A percentile compares a stretch with the other conserved stretches of the same genome.
These are phyloP conservation scores for Trichosurus vulpecula DNA, from an alignment of 2,797 vertebrate genomes.

Conservation along the genomic window DNA sequence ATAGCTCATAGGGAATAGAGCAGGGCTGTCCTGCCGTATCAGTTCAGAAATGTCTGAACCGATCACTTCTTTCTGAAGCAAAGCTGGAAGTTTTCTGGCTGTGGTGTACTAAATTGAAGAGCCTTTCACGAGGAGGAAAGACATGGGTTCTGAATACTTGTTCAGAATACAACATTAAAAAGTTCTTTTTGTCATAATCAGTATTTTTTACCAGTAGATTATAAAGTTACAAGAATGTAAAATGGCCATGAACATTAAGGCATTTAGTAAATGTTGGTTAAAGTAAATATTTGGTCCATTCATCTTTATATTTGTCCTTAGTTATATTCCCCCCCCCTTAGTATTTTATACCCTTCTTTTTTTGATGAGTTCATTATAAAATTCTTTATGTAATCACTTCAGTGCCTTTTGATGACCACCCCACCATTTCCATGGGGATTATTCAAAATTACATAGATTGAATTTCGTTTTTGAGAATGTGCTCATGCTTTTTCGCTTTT, in stretches of 20 bases:
- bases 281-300: neutral
- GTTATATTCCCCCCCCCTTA: neutral
- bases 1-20: neutral
- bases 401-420: neutral
- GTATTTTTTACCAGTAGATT: neutral
- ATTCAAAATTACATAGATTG: neutral
- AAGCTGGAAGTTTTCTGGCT: neutral
- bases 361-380: neutral
- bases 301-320: neutral
- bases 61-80: neutral
- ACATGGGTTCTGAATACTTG: neutral
- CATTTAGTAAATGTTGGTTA: neutral
- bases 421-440: neutral
- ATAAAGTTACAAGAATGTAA: neutral
- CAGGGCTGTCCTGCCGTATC: neutral
- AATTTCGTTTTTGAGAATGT: neutral
- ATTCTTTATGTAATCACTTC: neutral
- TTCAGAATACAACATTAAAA: neutral
- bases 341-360: neutral
- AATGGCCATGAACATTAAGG: neutral
- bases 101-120: too few relatives aligned
- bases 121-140: neutral
- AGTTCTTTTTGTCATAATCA: neutral
- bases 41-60: neutral
- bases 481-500: neutral